These are phyloP conservation scores for Aplodontia rufa DNA, from an alignment of 2,113 vertebrate species.

Conservation along the genomic window DNA sequence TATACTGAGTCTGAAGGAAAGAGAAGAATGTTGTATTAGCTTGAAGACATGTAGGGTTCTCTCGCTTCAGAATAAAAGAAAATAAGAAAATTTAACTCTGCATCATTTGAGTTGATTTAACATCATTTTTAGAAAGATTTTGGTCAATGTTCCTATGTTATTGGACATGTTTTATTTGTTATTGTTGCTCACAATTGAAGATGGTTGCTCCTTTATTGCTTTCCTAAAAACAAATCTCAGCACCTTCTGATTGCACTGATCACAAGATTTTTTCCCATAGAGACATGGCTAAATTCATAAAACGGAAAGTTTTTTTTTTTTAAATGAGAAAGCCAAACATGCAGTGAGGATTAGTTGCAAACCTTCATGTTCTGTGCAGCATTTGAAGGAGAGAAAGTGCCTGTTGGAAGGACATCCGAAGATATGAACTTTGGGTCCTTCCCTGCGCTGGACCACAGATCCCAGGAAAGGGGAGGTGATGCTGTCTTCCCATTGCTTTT, in stretches of 20 bases:
- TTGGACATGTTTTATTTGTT: conserved; percentile 70
- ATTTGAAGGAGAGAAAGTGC: conserved; percentile 51
- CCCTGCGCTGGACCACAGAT: conserved; percentile 17
- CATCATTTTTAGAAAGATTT: conserved; percentile 71
- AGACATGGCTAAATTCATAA: background rate
- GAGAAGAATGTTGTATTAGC: background rate
- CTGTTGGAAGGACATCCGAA: conserved; percentile 52
- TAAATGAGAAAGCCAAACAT: background rate
- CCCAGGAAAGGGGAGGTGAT: conserved; percentile 64
- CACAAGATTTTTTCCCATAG: background rate
- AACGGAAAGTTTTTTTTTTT: background rate
- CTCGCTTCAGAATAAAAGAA: background rate
- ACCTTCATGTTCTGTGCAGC: conserved; percentile 34
- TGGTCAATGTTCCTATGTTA: conserved; percentile 21
- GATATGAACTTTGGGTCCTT: conserved; percentile 35
- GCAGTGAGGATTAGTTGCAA: conserved; percentile 56
- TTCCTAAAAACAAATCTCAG: conserved; percentile 50
- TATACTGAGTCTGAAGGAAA: background rate
- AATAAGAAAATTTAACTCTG: conserved; percentile 58
- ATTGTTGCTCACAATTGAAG: conserved; percentile 40
- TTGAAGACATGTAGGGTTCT: background rate
- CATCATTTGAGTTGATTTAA: conserved; percentile 67
- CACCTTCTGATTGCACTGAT: conserved; percentile 9
- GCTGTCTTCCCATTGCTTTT: conserved; percentile 70
- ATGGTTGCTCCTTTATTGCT: background rate